Evolutionary conservation across 1,140 invertebrate species (phyloP).

Genomic region (Thaumatotibia leucotreta): DNA sequence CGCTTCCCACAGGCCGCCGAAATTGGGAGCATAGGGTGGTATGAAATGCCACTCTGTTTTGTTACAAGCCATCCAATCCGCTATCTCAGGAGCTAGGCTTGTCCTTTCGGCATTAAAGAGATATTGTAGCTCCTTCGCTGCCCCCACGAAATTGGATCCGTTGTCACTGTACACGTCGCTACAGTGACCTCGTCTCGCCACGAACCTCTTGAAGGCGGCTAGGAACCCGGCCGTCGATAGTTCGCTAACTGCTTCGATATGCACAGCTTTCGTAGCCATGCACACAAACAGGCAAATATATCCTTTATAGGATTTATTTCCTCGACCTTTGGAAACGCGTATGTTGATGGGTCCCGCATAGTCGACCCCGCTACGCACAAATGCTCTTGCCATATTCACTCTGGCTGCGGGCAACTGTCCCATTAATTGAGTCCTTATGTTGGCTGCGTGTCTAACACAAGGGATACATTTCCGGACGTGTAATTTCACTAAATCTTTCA

Average conservation of each 20-base stretch:
- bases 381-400: not conserved
- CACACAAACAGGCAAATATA: no score
- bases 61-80: not conserved
- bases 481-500: conserved; percentile 3
- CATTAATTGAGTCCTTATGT: conserved; percentile 12
- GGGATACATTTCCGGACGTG: conserved; percentile 14
- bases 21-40: conserved; percentile 29
- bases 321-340: not conserved
- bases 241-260: conserved; percentile 43
- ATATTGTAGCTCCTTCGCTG: conserved; percentile 19
- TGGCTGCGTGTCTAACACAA: conserved; percentile 15
- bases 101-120: not conserved
- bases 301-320: not conserved
- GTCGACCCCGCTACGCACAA: not conserved
- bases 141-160: conserved; percentile 48
- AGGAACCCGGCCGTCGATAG: conserved; percentile 31
- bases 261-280: conserved; percentile 34
- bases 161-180: conserved; percentile 40
- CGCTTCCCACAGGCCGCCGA: conserved; percentile 40
- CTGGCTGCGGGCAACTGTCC: conserved; percentile 16
- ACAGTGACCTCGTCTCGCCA: conserved; percentile 32
- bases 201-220: conserved; percentile 39
- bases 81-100: not conserved
- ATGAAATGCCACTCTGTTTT: not conserved
- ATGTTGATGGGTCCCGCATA: conserved; percentile 1